phyloP scores from a whole-genome alignment of 92 coral and sea anemone species.

The Palythoa caribaeorum region DNA sequence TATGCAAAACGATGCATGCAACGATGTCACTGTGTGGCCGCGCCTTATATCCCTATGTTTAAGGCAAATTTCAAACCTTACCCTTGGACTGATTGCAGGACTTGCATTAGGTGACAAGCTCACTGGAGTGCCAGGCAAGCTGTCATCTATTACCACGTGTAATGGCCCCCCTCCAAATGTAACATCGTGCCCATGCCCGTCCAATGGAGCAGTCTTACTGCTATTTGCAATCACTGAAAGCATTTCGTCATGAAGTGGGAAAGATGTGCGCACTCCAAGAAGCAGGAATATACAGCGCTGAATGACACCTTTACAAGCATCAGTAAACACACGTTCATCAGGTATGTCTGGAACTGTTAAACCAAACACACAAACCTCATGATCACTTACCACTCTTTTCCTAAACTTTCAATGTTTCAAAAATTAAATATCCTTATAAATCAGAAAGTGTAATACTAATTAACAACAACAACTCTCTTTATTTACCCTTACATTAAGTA shows the following conservation, averaged over 20 bases:
- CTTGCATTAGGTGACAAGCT: slow-evolving; percentile 66
- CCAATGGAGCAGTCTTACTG: slow-evolving; percentile 37
- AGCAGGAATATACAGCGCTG: slow-evolving; percentile 87
- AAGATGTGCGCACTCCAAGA: slow-evolving; percentile 81
- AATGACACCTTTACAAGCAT: slow-evolving; percentile 81
- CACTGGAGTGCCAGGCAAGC: slow-evolving; percentile 64
- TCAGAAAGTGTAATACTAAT: too few relatives aligned
- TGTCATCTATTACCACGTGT: slow-evolving; percentile 58
- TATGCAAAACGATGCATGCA: too few relatives aligned
- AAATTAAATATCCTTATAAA: background rate
- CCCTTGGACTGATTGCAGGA: slow-evolving; percentile 69
- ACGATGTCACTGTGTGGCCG: too few relatives aligned
- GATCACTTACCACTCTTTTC: background rate
- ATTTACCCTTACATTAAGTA: too few relatives aligned
- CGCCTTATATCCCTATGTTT: too few relatives aligned
- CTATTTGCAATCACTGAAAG: slow-evolving; percentile 66
- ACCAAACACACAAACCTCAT: background rate
- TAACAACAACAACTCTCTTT: too few relatives aligned
- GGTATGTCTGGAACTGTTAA: slow-evolving; percentile 45
- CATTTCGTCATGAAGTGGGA: slow-evolving; percentile 77
- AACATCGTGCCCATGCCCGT: slow-evolving; percentile 3
- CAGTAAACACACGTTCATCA: slow-evolving; percentile 69
- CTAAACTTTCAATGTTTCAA: background rate
- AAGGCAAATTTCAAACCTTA: slow-evolving; percentile 44
- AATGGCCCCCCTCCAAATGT: slow-evolving; percentile 49